Base-by-base conservation (phyloP, 2,113 vertebrate genomes). In the Heliornis fulica region DNA sequence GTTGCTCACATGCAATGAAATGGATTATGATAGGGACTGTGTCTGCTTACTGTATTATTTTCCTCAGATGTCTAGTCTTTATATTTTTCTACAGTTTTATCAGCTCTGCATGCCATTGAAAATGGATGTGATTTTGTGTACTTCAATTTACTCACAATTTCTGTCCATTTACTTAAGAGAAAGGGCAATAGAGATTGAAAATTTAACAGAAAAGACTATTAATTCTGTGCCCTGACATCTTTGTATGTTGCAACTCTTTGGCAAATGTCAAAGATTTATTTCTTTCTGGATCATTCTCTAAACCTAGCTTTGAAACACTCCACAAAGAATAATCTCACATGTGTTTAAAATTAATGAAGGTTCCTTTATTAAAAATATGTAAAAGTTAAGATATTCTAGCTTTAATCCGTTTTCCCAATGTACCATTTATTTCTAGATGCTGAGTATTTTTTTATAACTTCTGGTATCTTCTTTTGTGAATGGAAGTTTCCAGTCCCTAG, bases 321-420 rank as follows among this genome's bases (percentile, higher is more conserved):
- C 51, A 76, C 74, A 38, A 92, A 93, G 85, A 70, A 80, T 83
- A 86, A 78, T 83, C 63, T 70, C 88, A 15, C 41, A 54, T 59
- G 11, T 70, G 32, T 77, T 94, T 88, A 95, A 94, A 88, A 92
- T 70, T 59, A 36, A 94, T 94, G 71, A 81, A 28, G 14, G 29
- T 74, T 78, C 26, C 51, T 86, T 83, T 86, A 83, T 90, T 83
- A 89, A 92, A 92, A 93, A 63, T 65, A 36, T 26, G 45, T 68
- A 63, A 86, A 88, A 83, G n/a, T 63, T 64, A 59, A 87, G 28
- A 77, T 56, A 75, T 17, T 80, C 15, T 36, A 77, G 20, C 46
- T 92, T 95, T 74, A 90, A 34, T 86, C 45, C 74, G 10, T 85
- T 93, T 93, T 77, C 59, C 89, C 71, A 64, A 23, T 50, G 23